phyloP scores from a whole-genome alignment of 2,797 vertebrate species.

The Enteromius afrohamiltoni region DNA sequence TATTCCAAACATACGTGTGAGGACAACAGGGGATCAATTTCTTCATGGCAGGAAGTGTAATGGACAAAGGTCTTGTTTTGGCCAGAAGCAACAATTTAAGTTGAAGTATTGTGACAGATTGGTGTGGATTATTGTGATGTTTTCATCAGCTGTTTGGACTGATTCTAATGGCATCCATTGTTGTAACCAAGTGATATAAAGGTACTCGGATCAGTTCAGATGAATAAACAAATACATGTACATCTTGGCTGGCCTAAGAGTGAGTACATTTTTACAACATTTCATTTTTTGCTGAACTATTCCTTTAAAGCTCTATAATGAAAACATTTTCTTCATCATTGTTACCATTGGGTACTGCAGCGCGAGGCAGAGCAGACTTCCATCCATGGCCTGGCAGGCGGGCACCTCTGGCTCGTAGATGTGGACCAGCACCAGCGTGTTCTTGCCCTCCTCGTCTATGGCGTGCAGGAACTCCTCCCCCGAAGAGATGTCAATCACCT shows the following conservation, averaged over 20 bases:
- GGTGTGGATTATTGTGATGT: not conserved
- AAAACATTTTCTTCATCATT: not conserved
- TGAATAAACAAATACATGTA: not conserved
- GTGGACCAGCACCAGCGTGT: conserved; percentile 91
- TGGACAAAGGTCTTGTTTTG: not conserved
- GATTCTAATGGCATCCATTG: not conserved
- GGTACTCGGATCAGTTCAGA: not conserved
- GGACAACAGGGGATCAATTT: not conserved
- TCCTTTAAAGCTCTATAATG: not conserved
- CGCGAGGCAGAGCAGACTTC: conserved; percentile 93
- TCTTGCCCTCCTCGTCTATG: conserved; percentile 89
- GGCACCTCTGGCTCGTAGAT: conserved; percentile 91
- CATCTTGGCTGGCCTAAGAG: not conserved
- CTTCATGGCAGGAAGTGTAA: not conserved
- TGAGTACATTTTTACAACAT: not conserved
- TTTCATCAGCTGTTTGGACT: not conserved
- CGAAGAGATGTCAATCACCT: conserved; percentile 86
- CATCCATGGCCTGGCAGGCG: conserved; percentile 90
- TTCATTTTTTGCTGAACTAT: not conserved
- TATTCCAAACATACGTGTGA: not conserved
- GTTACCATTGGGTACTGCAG: conserved; percentile 85
- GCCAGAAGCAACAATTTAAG: not conserved
- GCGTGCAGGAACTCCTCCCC: conserved; percentile 93
- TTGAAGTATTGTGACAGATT: not conserved
- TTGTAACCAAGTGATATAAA: not conserved